These are phyloP conservation scores for Esox lucius DNA, from an alignment of 2,797 vertebrate species.

Conservation along the genomic window DNA sequence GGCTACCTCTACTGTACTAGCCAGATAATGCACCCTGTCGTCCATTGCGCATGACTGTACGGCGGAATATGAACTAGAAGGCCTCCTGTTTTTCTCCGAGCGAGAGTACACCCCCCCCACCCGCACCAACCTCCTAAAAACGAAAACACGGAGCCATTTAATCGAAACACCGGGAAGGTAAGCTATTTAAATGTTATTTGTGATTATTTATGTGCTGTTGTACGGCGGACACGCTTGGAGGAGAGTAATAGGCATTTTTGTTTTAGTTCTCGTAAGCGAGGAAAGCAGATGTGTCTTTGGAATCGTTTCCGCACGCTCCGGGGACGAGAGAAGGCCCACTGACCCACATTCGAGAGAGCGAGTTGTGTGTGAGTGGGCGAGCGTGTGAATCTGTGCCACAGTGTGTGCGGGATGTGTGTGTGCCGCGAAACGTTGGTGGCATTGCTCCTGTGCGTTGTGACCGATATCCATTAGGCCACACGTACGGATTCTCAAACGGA, in stretches of 20 bases:
- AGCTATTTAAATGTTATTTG: conserved; percentile 15
- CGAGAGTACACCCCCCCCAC: conserved; percentile 66
- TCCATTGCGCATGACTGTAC: conserved; percentile 79
- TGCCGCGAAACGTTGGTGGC: conserved; percentile 71
- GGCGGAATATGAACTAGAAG: conserved; percentile 72
- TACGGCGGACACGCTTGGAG: conserved; percentile 2
- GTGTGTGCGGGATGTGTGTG: conserved; percentile 55
- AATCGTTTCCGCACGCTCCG: conserved; percentile 76
- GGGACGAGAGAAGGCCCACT: conserved; percentile 78
- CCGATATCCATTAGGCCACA: conserved; percentile 21
- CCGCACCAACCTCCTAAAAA: conserved; percentile 58
- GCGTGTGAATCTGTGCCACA: conserved; percentile 47
- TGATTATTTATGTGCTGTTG: not conserved
- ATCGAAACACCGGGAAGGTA: conserved; percentile 56
- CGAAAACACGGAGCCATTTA: conserved; percentile 62
- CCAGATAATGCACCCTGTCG: conserved; percentile 22
- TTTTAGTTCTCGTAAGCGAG: conserved; percentile 61
- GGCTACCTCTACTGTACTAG: conserved; percentile 44
- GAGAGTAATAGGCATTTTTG: conserved; percentile 14
- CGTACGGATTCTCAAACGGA: not conserved
- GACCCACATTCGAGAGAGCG: conserved; percentile 74
- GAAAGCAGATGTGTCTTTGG: conserved; percentile 68
- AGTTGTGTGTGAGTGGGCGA: conserved; percentile 60
- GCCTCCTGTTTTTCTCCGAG: conserved; percentile 75
- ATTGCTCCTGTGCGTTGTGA: conserved; percentile 21